Evolutionary conservation across 92 coral and sea anemone genomes (phyloP).

Genomic region (Palythoa grandis): DNA sequence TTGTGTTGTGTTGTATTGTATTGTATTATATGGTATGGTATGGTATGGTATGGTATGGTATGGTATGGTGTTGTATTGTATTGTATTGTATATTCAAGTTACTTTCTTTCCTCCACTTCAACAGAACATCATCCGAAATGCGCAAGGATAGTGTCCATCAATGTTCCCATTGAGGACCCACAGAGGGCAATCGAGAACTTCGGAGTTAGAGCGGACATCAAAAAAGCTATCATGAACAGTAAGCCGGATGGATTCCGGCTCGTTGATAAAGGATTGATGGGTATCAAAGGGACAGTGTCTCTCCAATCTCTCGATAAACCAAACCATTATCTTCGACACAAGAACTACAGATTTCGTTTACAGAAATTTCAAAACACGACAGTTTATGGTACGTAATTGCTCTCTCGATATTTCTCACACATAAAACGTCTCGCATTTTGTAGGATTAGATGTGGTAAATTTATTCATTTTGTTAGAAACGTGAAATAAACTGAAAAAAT

Average conservation of each 20-base stretch:
- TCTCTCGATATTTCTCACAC: not conserved
- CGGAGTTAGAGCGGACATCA: conserved; percentile 68
- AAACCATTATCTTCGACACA: conserved; percentile 79
- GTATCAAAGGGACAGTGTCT: conserved; percentile 76
- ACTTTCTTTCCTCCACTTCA: not conserved
- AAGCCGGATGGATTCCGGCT: conserved; percentile 76
- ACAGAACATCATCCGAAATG: conserved; percentile 55
- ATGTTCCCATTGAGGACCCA: conserved; percentile 62
- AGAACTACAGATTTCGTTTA: conserved; percentile 78
- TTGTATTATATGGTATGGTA: no score
- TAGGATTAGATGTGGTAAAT: no score
- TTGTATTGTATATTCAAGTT: not conserved
- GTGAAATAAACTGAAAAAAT: no score
- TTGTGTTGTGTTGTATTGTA: no score
- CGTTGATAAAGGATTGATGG: conserved; percentile 61
- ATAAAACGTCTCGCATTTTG: no score
- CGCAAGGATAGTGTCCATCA: conserved; percentile 65
- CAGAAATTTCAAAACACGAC: conserved; percentile 64
- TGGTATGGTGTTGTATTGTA: no score
- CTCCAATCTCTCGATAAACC: conserved; percentile 75
- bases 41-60: no score
- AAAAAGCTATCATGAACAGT: conserved; percentile 56
- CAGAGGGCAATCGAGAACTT: conserved; percentile 53
- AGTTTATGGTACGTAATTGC: conserved; percentile 65
- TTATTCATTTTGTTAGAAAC: no score